These are phyloP conservation scores for Chamaea fasciata DNA, from an alignment of 2,113 vertebrate species.

Conservation along the genomic window DNA sequence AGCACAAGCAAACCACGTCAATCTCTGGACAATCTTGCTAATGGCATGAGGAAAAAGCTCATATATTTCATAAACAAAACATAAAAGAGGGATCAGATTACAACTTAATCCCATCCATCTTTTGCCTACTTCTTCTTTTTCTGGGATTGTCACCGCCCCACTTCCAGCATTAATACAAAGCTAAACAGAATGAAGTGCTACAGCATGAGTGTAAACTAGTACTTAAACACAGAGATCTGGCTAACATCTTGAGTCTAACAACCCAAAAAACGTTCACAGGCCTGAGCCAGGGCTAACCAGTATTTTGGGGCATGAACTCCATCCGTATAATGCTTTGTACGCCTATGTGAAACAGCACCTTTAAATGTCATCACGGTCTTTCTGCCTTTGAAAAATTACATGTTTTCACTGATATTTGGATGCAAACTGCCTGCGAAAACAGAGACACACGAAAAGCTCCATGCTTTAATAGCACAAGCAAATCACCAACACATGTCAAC, in stretches of 20 bases:
- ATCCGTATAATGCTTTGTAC: accelerated
- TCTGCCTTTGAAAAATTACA: neutral
- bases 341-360: neutral
- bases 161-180: neutral
- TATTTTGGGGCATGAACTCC: neutral
- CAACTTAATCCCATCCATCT: accelerated
- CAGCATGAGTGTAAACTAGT: neutral
- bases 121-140: neutral
- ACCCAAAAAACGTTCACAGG: neutral
- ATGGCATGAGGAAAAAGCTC: accelerated
- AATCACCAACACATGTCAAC: neutral
- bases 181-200: neutral
- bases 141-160: neutral
- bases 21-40: neutral
- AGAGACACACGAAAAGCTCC: accelerated
- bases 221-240: neutral
- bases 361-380: neutral
- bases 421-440: neutral
- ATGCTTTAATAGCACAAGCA: neutral
- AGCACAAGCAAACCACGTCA: neutral
- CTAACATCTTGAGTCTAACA: neutral
- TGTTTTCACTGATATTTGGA: neutral
- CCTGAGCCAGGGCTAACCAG: neutral
- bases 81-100: neutral
- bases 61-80: neutral